Evolutionary conservation across 2,888 invertebrate genomes (phyloP), one percentile per base, ranked within the genome.

Genomic region (Timema cristinae): DNA sequence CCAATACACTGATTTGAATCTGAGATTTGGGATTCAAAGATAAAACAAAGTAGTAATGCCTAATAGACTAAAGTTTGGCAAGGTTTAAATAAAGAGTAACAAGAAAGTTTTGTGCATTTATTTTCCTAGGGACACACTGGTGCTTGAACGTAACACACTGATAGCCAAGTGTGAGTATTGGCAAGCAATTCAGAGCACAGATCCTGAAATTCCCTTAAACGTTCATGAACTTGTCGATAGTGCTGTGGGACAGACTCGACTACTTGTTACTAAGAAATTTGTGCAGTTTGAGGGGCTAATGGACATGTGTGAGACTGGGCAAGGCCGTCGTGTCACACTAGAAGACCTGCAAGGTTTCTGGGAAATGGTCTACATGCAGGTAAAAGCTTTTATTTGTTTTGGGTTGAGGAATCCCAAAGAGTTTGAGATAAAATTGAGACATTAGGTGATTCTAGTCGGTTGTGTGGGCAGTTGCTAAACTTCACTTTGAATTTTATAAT

Each of bases 261-360:
- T 63, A 13, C 63, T 63, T 7, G 11, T 63, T 9, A 63, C 63
- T 11, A 63, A 63, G 47, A 63, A 63, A 13, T 48, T 63, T 32
- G 63, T 48, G 47, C 63, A 63, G 63, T 63, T 63, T 47, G 63
- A 63, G 63, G 48, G 47, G 13, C 63, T 63, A 10, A 63, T 63
- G 47, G 48, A 8, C 11, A 13, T 48, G 47, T 63, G 63, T 47
- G 63, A 32, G 63, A 16, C 10, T 13, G 5, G 48, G 32, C 10
- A 32, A 6, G 63, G 63, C 2, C 47, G 48, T 13, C 47, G 6
- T 5, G 63, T 63, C 63, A 63, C 63, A 7, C 47, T 63, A 0
- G 63, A 63, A 6, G 63, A 63, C 63, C 63, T 63, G 63, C 47
- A 63, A 47, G 63, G 63, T 9, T 63, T 63, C 63, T 63, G 63